phyloP scores from a whole-genome alignment of 2,888 invertebrate species.

The Branchipolynoe longqiensis region DNA sequence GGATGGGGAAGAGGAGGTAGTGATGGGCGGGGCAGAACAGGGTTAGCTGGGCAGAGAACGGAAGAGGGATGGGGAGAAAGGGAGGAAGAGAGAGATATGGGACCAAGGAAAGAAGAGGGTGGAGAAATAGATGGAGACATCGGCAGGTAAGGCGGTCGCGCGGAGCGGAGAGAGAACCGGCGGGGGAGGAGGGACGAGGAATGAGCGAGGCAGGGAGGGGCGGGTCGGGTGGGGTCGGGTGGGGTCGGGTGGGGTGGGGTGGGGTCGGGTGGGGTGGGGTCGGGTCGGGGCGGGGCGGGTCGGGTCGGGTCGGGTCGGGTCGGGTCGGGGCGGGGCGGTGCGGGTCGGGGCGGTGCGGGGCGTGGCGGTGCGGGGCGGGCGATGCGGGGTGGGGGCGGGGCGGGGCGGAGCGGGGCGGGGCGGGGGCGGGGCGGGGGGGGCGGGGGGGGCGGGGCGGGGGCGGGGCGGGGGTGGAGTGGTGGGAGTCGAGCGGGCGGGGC shows the following conservation, averaged over 20 bases:
- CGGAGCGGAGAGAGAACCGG: too few relatives aligned
- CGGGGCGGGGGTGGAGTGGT: neutral
- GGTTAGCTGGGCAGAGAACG: neutral
- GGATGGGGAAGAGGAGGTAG: neutral
- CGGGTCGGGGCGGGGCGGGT: neutral
- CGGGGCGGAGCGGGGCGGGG: neutral
- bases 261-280: neutral
- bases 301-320: neutral
- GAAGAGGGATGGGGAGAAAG: too few relatives aligned
- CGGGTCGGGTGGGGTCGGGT: neutral
- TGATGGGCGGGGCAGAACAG: neutral
- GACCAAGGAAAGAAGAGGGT: too few relatives aligned
- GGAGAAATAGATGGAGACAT: too few relatives aligned
- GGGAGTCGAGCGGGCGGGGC: neutral
- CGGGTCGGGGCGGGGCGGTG: neutral
- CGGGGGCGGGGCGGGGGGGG: neutral
- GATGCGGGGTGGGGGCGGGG: too few relatives aligned
- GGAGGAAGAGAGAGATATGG: too few relatives aligned
- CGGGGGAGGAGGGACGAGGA: too few relatives aligned
- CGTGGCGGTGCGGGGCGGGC: too few relatives aligned
- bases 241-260: neutral
- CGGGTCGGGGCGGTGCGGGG: neutral
- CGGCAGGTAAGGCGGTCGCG: too few relatives aligned
- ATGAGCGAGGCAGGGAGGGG: neutral
- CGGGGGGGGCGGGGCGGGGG: neutral